Evolutionary conservation across 2,113 vertebrate species (phyloP).

Genomic region (Psephotus haematonotus): DNA sequence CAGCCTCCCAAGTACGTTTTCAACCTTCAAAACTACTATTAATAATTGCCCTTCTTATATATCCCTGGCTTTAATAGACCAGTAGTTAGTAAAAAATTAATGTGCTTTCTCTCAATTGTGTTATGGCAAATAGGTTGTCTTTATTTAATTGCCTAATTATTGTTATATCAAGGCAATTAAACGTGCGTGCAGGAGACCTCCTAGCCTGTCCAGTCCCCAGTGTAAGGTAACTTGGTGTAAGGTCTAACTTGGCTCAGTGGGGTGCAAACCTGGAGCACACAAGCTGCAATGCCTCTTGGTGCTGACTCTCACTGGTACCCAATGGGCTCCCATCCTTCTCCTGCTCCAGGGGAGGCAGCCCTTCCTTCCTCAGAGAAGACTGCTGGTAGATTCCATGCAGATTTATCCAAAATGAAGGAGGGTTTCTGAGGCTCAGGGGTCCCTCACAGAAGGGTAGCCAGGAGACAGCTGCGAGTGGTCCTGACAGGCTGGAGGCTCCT

Average conservation of each 20-base stretch:
- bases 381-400: background rate
- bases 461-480: background rate
- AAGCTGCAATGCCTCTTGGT: background rate
- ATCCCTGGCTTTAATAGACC: background rate
- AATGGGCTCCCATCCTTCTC: background rate
- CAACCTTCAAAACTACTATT: background rate
- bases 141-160: slow-evolving; percentile 40
- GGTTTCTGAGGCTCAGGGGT: too few relatives aligned
- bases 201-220: background rate
- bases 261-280: background rate
- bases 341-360: rapidly evolving
- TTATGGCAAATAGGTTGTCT: background rate
- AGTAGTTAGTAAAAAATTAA: background rate
- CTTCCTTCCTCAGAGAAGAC: background rate
- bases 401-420: background rate
- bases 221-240: background rate
- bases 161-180: slow-evolving; percentile 26
- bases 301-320: background rate
- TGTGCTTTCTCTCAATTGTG: background rate
- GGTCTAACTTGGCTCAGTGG: background rate
- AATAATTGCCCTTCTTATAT: background rate
- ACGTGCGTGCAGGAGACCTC: background rate
- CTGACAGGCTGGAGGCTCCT: background rate
- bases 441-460: background rate
- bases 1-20: rapidly evolving